Evolutionary conservation across 2,888 invertebrate genomes (phyloP).

Genomic region (Cheilosia variabilis): DNA sequence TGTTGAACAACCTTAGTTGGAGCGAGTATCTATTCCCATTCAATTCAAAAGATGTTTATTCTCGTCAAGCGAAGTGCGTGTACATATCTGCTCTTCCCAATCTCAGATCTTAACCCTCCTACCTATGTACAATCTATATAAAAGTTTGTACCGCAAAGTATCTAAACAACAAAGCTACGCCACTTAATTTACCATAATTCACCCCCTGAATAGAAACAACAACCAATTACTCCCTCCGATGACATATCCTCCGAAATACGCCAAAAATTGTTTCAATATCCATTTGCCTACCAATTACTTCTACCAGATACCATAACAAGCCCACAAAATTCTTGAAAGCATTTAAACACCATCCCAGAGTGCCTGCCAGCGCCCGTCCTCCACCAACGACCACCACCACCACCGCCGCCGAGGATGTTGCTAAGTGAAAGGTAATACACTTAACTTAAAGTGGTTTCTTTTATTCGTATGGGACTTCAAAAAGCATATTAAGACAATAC

Average conservation of each 20-base stretch:
- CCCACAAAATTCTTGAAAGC: not conserved
- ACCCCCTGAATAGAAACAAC: not conserved
- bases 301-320: not conserved
- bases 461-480: conserved; percentile 30
- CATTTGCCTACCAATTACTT: conserved; percentile 1
- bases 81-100: no score
- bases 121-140: no score
- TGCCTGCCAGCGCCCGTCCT: not conserved
- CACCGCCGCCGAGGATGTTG: not conserved
- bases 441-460: conserved; percentile 47
- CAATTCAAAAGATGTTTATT: no score
- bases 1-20: no score
- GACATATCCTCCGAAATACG: not conserved
- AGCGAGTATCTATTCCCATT: no score
- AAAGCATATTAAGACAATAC: conserved; percentile 39
- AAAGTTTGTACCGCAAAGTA: not conserved
- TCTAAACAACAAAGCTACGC: not conserved
- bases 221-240: not conserved
- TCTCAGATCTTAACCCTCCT: no score
- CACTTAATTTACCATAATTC: not conserved
- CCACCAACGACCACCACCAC: not conserved
- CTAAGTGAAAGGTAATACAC: conserved; percentile 46
- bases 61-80: no score
- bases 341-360: conserved; percentile 1
- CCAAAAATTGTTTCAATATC: not conserved